Evolutionary conservation across 2,888 invertebrate genomes (phyloP).

Genomic region (Drosophila seclusa): DNA sequence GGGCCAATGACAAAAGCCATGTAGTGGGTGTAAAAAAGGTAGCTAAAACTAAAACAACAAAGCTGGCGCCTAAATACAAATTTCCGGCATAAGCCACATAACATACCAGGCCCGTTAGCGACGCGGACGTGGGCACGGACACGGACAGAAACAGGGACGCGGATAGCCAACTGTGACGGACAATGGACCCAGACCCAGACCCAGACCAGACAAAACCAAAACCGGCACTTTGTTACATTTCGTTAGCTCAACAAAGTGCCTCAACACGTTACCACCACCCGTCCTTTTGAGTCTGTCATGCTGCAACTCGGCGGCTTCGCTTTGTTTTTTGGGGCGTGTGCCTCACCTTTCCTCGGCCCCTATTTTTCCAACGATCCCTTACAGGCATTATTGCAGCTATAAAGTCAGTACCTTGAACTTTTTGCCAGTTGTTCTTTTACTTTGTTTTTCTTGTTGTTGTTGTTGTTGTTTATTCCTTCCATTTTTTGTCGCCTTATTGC

Average conservation of each 20-base stretch:
- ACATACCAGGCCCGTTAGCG: conserved; percentile 73
- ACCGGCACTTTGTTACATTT: conserved; percentile 76
- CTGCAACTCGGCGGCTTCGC: conserved; percentile 59
- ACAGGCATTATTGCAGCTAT: conserved; percentile 77
- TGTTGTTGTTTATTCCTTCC: conserved; percentile 32
- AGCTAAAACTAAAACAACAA: conserved; percentile 1
- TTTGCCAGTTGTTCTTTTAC: conserved; percentile 64
- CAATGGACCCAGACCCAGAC: conserved; percentile 33
- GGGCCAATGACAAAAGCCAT: conserved; percentile 7
- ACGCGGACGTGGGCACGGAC: conserved; percentile 35
- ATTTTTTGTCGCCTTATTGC: conserved; percentile 79
- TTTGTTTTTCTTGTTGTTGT: conserved; percentile 35
- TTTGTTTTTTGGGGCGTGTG: conserved; percentile 63
- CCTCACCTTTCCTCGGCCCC: conserved; percentile 61
- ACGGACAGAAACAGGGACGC: conserved; percentile 27
- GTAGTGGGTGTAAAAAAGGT: conserved; percentile 9
- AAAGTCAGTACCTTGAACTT: conserved; percentile 81
- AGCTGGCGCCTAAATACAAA: conserved; percentile 74
- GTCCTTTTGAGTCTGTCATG: conserved; percentile 17
- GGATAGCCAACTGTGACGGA: conserved; percentile 32
- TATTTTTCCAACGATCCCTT: conserved; percentile 12
- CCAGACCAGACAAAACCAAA: conserved; percentile 13
- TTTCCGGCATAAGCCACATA: conserved; percentile 79
- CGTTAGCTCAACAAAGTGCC: conserved; percentile 77
- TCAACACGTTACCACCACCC: conserved; percentile 65